Percentiles rank a stretch among this genome's conserved stretches.
Evolutionary conservation across 1,140 invertebrate genomes (phyloP).

Genomic region (Pogonus chalceus): DNA sequence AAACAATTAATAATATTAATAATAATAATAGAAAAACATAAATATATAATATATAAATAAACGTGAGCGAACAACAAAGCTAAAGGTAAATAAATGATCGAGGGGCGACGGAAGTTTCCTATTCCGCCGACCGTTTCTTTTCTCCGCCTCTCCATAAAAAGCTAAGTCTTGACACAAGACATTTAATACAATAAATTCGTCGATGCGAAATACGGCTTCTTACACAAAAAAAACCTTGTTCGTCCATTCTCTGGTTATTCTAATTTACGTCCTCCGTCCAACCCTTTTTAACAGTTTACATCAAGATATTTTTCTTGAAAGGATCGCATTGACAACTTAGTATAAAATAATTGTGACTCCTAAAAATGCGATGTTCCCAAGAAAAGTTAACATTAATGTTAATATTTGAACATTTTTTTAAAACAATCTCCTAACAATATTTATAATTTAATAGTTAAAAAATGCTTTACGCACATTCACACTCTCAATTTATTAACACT

Average conservation of each 20-base stretch:
- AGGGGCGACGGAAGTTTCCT: not conserved
- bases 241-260: not conserved
- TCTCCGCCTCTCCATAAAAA: slow-evolving; percentile 6
- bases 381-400: slow-evolving; percentile 5
- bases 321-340: slow-evolving; percentile 5
- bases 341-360: not conserved
- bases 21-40: not conserved
- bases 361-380: slow-evolving; percentile 2
- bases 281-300: slow-evolving; percentile 2
- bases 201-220: slow-evolving; percentile 2
- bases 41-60: not conserved
- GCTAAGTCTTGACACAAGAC: slow-evolving; percentile 7
- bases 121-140: not conserved
- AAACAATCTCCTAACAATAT: slow-evolving; percentile 36
- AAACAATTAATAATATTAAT: slow-evolving; percentile 4
- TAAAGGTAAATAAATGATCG: not conserved
- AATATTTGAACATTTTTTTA: slow-evolving; percentile 29
- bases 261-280: not conserved
- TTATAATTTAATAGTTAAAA: slow-evolving; percentile 30
- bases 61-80: not conserved
- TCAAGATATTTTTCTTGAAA: slow-evolving; percentile 5
- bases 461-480: slow-evolving; percentile 28
- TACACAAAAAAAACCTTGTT: not conserved
- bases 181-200: slow-evolving; percentile 1
- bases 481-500: slow-evolving; percentile 11